Percentiles rank a stretch among this genome's conserved stretches.
These are phyloP conservation scores for Festucalex cinctus DNA, from an alignment of 2,113 vertebrate genomes.

Conservation along the genomic window DNA sequence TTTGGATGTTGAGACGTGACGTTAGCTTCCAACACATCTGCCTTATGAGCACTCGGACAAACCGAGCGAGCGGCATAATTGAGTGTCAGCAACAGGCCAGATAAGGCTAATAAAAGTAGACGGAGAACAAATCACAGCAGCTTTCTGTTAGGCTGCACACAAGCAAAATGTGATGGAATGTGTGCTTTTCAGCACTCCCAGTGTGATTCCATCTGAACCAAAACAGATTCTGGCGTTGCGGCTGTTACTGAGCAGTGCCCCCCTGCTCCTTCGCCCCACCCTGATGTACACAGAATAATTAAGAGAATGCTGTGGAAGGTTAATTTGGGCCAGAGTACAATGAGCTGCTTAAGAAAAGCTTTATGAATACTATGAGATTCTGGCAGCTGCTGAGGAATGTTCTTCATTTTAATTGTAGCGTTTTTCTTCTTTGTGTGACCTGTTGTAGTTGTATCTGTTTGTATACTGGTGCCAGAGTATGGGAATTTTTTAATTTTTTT, in stretches of 20 bases:
- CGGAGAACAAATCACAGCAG: conserved; percentile 57
- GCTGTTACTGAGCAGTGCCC: neutral
- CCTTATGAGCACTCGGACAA: conserved; percentile 40
- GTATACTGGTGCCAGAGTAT: too few species aligned
- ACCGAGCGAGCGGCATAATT: conserved; percentile 61
- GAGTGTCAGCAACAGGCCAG: conserved; percentile 63
- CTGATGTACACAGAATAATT: conserved; percentile 12
- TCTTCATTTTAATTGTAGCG: conserved; percentile 11
- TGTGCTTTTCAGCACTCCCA: conserved; percentile 68
- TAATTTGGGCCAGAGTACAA: conserved; percentile 31
- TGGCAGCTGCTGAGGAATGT: conserved; percentile 10
- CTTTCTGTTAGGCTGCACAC: conserved; percentile 45
- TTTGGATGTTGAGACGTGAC: conserved; percentile 35
- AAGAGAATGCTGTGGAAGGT: conserved; percentile 3
- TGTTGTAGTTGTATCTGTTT: too few species aligned
- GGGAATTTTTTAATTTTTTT: too few species aligned
- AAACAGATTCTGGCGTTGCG: conserved; percentile 50
- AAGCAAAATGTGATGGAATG: conserved; percentile 69
- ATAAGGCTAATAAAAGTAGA: conserved; percentile 68
- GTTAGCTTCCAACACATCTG: conserved; percentile 57
- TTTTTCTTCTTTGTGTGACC: conserved; percentile 14
- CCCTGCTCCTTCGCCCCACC: neutral
- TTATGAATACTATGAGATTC: conserved; percentile 1
- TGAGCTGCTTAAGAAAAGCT: conserved; percentile 3
- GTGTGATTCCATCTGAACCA: conserved; percentile 64